Evolutionary conservation across 2,888 invertebrate species (phyloP).

Genomic region (Panopea generosa): DNA sequence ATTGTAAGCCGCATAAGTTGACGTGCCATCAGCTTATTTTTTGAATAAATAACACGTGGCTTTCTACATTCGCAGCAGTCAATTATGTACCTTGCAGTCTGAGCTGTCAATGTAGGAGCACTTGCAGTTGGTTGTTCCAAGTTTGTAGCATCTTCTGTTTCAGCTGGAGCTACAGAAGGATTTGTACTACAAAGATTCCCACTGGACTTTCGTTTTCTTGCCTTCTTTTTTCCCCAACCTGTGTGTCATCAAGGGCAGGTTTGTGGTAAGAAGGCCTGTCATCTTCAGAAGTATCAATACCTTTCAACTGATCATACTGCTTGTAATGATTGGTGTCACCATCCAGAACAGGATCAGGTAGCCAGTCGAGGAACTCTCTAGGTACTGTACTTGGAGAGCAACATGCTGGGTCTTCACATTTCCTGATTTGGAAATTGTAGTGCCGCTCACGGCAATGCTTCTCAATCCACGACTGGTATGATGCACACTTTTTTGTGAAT

Average conservation of each 20-base stretch:
- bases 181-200: no score
- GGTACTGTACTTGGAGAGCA: conserved; percentile 21
- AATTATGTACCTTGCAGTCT: conserved; percentile 15
- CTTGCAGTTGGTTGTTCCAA: conserved; percentile 15
- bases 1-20: conserved; percentile 15
- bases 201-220: conserved; percentile 14
- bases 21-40: conserved; percentile 14
- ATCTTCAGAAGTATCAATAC: conserved; percentile 16
- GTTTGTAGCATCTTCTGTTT: no score
- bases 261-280: conserved; percentile 17
- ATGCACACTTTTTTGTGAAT: neutral
- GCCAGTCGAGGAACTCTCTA: conserved; percentile 15
- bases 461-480: conserved; percentile 11
- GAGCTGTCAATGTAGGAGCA: neutral
- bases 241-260: conserved; percentile 23
- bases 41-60: conserved; percentile 26
- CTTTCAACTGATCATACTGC: conserved; percentile 14
- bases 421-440: conserved; percentile 21
- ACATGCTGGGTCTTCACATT: conserved; percentile 21
- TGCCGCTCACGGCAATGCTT: conserved; percentile 19
- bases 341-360: conserved; percentile 26
- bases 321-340: conserved; percentile 12
- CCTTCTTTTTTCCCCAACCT: conserved; percentile 9
- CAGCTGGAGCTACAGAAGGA: conserved; percentile 4
- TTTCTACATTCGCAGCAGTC: conserved; percentile 20